A percentile compares a stretch with the other conserved stretches of the same genome.
These are phyloP conservation scores for Neodontobutis hainanensis DNA, from an alignment of 2,113 vertebrate species.

Conservation along the genomic window DNA sequence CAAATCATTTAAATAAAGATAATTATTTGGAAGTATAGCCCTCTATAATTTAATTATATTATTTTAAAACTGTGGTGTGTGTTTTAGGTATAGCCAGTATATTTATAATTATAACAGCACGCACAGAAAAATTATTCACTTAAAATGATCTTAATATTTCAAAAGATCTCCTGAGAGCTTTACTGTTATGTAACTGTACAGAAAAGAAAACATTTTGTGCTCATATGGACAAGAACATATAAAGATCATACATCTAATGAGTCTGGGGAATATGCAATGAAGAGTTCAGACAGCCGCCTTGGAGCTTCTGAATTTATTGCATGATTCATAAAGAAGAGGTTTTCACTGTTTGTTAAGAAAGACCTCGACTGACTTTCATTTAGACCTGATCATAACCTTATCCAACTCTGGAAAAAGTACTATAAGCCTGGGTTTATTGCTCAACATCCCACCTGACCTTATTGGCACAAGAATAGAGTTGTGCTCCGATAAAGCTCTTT, in stretches of 20 bases:
- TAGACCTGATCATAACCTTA: not conserved
- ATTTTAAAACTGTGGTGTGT: not conserved
- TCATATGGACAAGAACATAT: not conserved
- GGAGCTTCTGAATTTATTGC: not conserved
- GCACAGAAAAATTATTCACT: conserved; percentile 5
- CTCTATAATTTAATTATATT: not conserved
- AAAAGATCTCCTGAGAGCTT: not conserved
- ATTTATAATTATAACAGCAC: conserved; percentile 2
- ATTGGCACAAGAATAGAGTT: not conserved
- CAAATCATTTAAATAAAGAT: too few species aligned
- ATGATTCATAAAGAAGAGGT: not conserved
- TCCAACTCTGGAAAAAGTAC: not conserved
- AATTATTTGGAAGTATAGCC: not conserved
- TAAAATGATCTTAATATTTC: conserved; percentile 5
- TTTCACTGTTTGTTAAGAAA: not conserved
- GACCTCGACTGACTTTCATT: not conserved
- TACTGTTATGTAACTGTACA: not conserved
- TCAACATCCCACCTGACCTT: not conserved
- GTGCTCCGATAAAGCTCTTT: not conserved
- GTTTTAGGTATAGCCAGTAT: not conserved
- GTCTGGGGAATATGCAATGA: not conserved
- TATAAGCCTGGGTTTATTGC: not conserved
- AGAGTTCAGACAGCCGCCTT: not conserved
- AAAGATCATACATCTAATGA: conserved; percentile 1
- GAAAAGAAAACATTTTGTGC: conserved; percentile 4